These are phyloP conservation scores for Lasaia peninsularis DNA, from an alignment of 1,140 invertebrate genomes.

Conservation along the genomic window DNA sequence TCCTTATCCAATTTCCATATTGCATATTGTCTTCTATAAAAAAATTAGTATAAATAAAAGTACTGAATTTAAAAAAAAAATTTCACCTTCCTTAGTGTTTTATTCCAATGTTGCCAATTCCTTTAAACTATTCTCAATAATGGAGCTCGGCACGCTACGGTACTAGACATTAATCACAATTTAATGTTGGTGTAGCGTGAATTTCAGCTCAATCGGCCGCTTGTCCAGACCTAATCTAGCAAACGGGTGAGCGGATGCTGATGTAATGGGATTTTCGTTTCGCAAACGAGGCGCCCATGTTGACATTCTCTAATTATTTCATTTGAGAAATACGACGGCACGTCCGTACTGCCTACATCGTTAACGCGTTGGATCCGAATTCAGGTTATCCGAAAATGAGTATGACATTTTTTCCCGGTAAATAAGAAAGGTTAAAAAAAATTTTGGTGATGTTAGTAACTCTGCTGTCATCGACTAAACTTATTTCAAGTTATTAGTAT, in stretches of 20 bases:
- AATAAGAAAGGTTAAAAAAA: too few species aligned
- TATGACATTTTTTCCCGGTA: too few species aligned
- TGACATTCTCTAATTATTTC: constrained; percentile 11
- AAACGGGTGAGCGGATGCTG: constrained; percentile 1
- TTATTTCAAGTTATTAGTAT: too few species aligned
- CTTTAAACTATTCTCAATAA: not conserved
- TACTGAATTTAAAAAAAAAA: too few species aligned
- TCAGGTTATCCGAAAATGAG: too few species aligned
- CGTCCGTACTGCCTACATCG: not conserved
- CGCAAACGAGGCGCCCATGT: constrained; percentile 4
- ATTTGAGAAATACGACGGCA: not conserved
- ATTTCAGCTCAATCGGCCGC: constrained; percentile 11
- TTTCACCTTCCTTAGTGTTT: too few species aligned
- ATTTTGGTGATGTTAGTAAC: too few species aligned
- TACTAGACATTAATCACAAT: constrained; percentile 5
- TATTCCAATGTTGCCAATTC: too few species aligned
- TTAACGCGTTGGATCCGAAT: not conserved
- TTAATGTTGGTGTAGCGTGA: constrained; percentile 9
- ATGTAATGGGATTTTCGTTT: constrained; percentile 9
- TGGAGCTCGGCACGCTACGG: not conserved
- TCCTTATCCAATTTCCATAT: too few species aligned
- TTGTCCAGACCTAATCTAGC: constrained; percentile 11
- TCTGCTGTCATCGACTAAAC: too few species aligned
- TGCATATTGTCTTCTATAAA: too few species aligned
- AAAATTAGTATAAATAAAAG: too few species aligned